Conservation (phyloP, 2,888 invertebrate species). For the Lasioglossum morio region DNA sequence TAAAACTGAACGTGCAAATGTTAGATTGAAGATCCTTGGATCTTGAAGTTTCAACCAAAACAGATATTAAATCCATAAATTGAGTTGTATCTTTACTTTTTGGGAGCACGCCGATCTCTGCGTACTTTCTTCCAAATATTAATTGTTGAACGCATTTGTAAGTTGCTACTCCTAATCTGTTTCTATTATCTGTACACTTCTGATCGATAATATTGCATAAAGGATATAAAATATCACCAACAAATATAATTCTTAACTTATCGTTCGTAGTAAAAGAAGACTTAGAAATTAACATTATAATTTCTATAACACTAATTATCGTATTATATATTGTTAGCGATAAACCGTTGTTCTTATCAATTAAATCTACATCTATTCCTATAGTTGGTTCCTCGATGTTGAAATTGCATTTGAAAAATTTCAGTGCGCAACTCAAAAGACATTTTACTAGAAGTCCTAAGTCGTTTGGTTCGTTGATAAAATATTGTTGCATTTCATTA, state of each 20-base stretch:
- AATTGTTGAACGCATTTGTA: constrained; percentile 76
- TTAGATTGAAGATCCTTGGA: constrained; percentile 50
- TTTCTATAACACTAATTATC: constrained; percentile 48
- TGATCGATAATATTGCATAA: constrained; percentile 69
- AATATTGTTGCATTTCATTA: constrained; percentile 70
- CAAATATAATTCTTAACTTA: constrained; percentile 67
- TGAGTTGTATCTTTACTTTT: constrained; percentile 41
- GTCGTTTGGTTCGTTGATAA: constrained; percentile 62
- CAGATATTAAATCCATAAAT: constrained; percentile 54
- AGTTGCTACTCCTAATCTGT: constrained; percentile 68
- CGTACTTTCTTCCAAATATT: constrained; percentile 69
- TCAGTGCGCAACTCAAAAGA: constrained; percentile 58
- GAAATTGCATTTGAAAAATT: constrained; percentile 36
- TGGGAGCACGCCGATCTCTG: constrained; percentile 48
- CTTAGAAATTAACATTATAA: constrained; percentile 70
- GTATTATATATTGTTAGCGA: constrained; percentile 29
- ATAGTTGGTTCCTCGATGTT: background rate
- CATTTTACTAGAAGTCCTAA: constrained; percentile 64
- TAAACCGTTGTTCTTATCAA: constrained; percentile 17
- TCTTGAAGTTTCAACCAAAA: constrained; percentile 60
- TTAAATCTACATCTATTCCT: constrained; percentile 35
- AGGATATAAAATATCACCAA: constrained; percentile 73
- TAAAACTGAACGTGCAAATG: constrained; percentile 61
- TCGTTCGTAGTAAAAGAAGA: constrained; percentile 63
- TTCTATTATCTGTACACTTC: constrained; percentile 57